These are phyloP conservation scores for Dicaeum eximium DNA, from an alignment of 2,113 vertebrate genomes.

Conservation along the genomic window DNA sequence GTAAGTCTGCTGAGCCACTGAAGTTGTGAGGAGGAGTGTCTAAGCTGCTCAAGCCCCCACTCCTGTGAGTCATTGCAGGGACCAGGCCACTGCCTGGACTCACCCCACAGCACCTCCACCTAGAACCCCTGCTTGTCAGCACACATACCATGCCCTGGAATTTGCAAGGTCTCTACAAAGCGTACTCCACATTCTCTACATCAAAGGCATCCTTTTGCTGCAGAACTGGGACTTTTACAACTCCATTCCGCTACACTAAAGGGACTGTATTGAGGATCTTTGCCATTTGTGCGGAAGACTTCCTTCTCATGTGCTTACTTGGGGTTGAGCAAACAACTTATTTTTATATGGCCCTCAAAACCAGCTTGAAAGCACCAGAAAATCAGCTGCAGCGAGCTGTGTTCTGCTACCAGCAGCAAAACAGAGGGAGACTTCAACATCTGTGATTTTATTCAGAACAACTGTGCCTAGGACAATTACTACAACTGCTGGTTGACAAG, in stretches of 20 bases:
- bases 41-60: not conserved
- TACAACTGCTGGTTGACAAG: not conserved
- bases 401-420: constrained; percentile 11
- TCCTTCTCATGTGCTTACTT: constrained; percentile 14
- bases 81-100: not conserved
- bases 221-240: constrained; percentile 34
- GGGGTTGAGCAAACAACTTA: constrained; percentile 34
- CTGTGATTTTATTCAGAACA: constrained; percentile 28
- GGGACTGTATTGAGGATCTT: not conserved
- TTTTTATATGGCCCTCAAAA: constrained; percentile 23
- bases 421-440: not conserved
- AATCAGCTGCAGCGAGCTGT: not conserved
- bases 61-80: not conserved
- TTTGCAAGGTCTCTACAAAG: not conserved
- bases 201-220: constrained; percentile 15
- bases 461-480: not conserved
- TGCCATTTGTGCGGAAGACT: not conserved
- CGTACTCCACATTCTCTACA: not conserved
- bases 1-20: not conserved
- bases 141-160: fast-evolving
- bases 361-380: constrained; percentile 30
- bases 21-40: not conserved
- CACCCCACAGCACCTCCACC: not conserved
- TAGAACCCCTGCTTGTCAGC: not conserved
- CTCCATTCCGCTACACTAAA: constrained; percentile 21